A percentile compares a stretch with the other conserved stretches of the same genome.
Evolutionary conservation across 2,888 invertebrate genomes (phyloP).

Genomic region (Gonocerus acuteangulatus): DNA sequence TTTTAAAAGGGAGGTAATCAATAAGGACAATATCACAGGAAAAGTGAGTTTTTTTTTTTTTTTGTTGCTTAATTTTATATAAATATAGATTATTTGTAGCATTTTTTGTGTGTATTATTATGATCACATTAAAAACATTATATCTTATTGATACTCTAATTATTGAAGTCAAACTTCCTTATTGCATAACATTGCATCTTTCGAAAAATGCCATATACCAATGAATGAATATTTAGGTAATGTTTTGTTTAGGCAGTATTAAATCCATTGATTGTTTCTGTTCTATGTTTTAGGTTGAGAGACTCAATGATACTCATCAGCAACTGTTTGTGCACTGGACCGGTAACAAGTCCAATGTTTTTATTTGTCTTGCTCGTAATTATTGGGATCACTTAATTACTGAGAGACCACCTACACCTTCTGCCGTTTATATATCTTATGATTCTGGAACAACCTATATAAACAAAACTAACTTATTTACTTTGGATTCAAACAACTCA

Average conservation of each 20-base stretch:
- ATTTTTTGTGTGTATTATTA: too few species aligned
- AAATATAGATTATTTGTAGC: too few species aligned
- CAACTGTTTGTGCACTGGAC: slow-evolving; percentile 90
- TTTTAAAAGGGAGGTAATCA: neutral
- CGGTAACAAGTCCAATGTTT: slow-evolving; percentile 69
- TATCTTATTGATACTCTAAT: too few species aligned
- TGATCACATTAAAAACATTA: too few species aligned
- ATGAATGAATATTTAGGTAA: too few species aligned
- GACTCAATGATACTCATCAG: slow-evolving; percentile 77
- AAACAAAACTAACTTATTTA: slow-evolving; percentile 64
- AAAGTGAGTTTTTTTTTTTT: neutral
- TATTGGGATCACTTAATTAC: slow-evolving; percentile 44
- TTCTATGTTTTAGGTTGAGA: neutral
- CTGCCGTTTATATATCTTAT: slow-evolving; percentile 75
- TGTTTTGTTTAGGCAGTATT: too few species aligned
- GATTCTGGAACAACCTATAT: slow-evolving; percentile 75
- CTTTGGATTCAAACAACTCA: slow-evolving; percentile 46
- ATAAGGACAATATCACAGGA: neutral
- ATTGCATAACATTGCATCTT: too few species aligned
- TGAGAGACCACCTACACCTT: slow-evolving; percentile 46
- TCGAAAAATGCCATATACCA: too few species aligned
- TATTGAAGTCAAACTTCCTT: too few species aligned
- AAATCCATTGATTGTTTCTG: too few species aligned
- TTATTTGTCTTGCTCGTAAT: slow-evolving; percentile 76
- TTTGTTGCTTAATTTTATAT: neutral